Evolutionary conservation across 1,140 invertebrate genomes (phyloP).

Genomic region (Lucilia sericata): DNA sequence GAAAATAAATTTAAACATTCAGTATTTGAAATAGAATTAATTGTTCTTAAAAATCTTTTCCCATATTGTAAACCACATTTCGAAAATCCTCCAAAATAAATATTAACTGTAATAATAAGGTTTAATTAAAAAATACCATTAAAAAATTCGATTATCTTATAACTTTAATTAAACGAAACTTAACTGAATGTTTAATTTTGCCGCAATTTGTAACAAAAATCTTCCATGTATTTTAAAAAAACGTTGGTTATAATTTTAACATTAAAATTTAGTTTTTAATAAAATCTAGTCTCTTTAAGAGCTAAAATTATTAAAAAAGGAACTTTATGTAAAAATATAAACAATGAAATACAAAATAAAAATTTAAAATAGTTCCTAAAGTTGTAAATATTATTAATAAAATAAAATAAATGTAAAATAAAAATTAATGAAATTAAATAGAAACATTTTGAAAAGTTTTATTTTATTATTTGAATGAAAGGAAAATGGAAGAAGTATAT

Average conservation of each 20-base stretch:
- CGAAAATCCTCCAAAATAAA: too few relatives aligned
- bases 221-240: conserved; percentile 11
- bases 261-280: background rate
- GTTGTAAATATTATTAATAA: background rate
- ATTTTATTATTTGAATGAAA: too few relatives aligned
- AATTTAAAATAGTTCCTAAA: background rate
- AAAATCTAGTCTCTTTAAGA: conserved; percentile 25
- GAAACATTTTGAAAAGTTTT: too few relatives aligned
- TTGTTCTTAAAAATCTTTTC: too few relatives aligned
- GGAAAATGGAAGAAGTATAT: too few relatives aligned
- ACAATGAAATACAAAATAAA: background rate
- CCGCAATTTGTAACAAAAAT: conserved; percentile 19
- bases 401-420: background rate
- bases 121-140: too few relatives aligned
- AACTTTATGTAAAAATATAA: background rate
- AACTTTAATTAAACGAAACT: background rate
- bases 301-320: background rate
- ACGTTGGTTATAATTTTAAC: background rate
- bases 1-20: background rate
- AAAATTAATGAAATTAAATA: background rate
- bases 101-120: too few relatives aligned
- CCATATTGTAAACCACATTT: too few relatives aligned
- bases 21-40: background rate
- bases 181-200: background rate
- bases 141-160: too few relatives aligned